phyloP scores from a whole-genome alignment of 2,797 vertebrate species.

The Meriones psammophilus region DNA sequence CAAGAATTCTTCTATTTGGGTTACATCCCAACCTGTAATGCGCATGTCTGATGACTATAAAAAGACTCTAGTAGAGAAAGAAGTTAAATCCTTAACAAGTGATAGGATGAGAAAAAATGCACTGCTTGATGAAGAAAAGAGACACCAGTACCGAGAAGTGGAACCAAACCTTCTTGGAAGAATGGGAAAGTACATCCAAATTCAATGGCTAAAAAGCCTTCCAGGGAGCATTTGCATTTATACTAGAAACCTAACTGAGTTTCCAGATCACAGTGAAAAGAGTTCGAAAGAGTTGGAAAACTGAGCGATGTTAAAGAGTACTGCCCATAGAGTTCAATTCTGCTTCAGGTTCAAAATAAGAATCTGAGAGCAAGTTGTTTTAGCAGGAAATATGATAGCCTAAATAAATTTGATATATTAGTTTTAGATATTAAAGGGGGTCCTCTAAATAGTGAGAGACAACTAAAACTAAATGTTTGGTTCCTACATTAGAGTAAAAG shows the following conservation, averaged over 20 bases:
- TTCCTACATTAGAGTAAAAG: neutral
- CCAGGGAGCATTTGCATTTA: neutral
- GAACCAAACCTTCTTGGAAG: neutral
- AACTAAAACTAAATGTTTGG: neutral
- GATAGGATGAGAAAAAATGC: neutral
- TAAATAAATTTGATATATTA: neutral
- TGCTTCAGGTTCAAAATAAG: neutral
- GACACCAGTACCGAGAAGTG: neutral
- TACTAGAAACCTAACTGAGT: neutral
- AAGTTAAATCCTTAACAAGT: neutral
- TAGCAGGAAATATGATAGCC: neutral
- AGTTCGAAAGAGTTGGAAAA: neutral
- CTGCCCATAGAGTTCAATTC: neutral
- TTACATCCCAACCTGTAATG: neutral
- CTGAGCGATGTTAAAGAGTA: neutral
- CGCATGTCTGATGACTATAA: neutral
- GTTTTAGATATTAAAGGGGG: neutral
- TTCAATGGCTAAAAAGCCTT: neutral
- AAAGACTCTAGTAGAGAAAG: neutral
- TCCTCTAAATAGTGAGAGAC: neutral
- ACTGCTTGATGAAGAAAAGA: neutral
- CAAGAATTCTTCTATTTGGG: neutral
- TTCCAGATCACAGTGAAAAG: conserved; percentile 11
- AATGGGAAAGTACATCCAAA: neutral
- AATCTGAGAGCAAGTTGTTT: neutral